Base-by-base conservation (phyloP, 2,888 invertebrate species). In the Leptopilina syphax region DNA sequence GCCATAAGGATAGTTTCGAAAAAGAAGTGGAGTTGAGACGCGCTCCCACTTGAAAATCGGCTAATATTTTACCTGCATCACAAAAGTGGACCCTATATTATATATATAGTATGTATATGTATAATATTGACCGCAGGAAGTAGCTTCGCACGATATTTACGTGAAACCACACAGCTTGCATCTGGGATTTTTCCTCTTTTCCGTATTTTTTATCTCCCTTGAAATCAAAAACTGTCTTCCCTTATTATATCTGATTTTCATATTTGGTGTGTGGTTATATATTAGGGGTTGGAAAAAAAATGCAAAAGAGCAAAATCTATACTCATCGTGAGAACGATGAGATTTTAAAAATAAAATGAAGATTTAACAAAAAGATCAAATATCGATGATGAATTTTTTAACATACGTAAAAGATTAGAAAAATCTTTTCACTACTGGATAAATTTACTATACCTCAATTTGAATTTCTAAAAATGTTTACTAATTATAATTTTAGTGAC, bases 11-110 rank as follows among this genome's bases (percentile, higher is more conserved):
- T 73, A 63, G 63, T 54, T 63, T 77, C 41, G 24, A 63, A 50
- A 79, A 77, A 79, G 76, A 63, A 77, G 78, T 67, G 54, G 70
- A 78, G 79, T 77, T 70, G 44, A 66, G 50, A 65, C 77, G 78
- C 47, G 78, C 47, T 44, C 50, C 76, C 82, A 83, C 83, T 83
- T 76, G 80, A 83, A 77, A 79, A 78, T 77, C 65, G 81, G 82
- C 83, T 82, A 81, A 81, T 83, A 83, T 81, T 83, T 81, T 82
- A 83, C 82, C 83, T 81, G 83, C 34, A 27, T 44, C 34, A 78
- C 79, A 77, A 65, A 78, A 79, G 66, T 65, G 63, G 50, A 67
- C 67, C 47, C 73, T 24, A 54, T 77, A 50, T 67, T 73, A 34
- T 27, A 57, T 24, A 67, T 27, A 78, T 34, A 4, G 34, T 34